Percentiles rank a stretch among this genome's conserved stretches.
phyloP scores from a whole-genome alignment of 2,888 invertebrate genomes.

The Neoascia interrupta region DNA sequence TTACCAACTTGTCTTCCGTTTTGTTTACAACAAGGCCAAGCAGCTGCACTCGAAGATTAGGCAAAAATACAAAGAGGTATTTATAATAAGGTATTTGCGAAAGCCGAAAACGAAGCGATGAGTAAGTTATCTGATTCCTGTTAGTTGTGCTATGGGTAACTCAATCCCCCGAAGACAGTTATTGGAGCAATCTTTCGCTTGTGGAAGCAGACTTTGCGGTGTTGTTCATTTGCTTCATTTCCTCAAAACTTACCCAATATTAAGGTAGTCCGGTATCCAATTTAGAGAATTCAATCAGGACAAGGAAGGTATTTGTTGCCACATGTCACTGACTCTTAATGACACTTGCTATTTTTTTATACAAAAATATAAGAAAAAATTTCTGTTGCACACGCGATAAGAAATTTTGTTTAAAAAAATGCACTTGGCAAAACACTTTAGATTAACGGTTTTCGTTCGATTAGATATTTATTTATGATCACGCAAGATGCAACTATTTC shows the following conservation, averaged over 20 bases:
- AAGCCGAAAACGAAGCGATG: not conserved
- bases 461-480: not conserved
- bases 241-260: constrained; percentile 29
- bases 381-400: not conserved
- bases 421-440: constrained; percentile 9
- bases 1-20: too few relatives aligned
- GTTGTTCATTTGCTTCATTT: too few relatives aligned
- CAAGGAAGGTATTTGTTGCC: too few relatives aligned
- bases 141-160: not conserved
- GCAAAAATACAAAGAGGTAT: too few relatives aligned
- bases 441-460: constrained; percentile 25
- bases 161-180: not conserved
- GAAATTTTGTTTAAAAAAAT: not conserved
- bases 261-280: constrained; percentile 15
- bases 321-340: not conserved
- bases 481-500: too few relatives aligned
- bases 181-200: constrained; percentile 11
- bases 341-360: constrained; percentile 7
- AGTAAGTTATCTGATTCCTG: not conserved
- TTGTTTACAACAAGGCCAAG: too few relatives aligned
- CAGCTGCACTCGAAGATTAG: not conserved
- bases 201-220: constrained; percentile 4
- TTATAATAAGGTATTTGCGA: not conserved
- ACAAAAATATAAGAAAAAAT: not conserved
- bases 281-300: not conserved